Evolutionary conservation across 2,888 invertebrate genomes (phyloP), one percentile per base, ranked within the genome.

Genomic region (Anorthoa munda): DNA sequence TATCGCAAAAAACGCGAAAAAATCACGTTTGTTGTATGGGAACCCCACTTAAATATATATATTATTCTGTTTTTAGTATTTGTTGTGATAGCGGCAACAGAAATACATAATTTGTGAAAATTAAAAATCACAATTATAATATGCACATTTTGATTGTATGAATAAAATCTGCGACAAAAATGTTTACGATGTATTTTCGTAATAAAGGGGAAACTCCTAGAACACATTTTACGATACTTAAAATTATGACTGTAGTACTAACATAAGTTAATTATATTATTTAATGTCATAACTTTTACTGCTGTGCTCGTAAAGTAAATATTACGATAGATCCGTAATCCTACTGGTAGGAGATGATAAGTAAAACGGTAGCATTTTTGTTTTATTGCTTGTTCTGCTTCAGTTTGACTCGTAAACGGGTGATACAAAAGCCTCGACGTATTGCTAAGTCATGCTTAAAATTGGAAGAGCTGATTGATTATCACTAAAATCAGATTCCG

Each of bases 221-320:
- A 55, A 72, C 18, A 21, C 26, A 18, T 61, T 81, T 84, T 71
- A 84, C 67, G 60, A 2, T 21, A 60, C 60, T 76, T 70, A 67
- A 81, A 84, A 76, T 70, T 67, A 84, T 70, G 48, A 75, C 45
- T 61, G 31, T 17, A 59, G 51, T 81, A 75, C 48, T 48, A 63
- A 81, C 79, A 58, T 53, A 65, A 85, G 79, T 83, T 67, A 82
- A 82, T 85, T 85, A 78, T 77, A 78, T 73, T 85, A 82, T 60
- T 60, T 82, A 82, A 78, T 63, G 70, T 66, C 66, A 82, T 85
- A 85, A 82, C 67, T 82, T 82, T 85, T 82, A 73, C 73, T 72
- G 59, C 66, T 46, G 63, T 5, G 46, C 59, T 85, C 83, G 79
- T 85, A 82, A 82, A 82, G 72, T 85, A 51, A 66, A 66, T 84